Conservation (phyloP, 2,888 invertebrate genomes). For the Nowickia ferox region DNA sequence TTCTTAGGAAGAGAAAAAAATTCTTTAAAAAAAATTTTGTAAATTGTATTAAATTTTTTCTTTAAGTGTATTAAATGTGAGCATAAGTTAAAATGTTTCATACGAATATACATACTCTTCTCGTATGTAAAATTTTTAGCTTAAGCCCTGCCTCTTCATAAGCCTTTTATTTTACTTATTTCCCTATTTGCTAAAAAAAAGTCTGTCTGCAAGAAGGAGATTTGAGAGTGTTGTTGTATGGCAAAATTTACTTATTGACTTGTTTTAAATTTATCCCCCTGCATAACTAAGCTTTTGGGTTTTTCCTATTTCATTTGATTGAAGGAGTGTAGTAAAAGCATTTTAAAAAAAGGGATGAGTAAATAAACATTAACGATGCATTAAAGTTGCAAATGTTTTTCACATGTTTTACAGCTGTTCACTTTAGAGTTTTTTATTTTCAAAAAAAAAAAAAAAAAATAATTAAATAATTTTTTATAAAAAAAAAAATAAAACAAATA, state of each 20-base stretch:
- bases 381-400: conserved; percentile 38
- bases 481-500: conserved; percentile 14
- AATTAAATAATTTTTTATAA: no score
- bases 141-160: conserved; percentile 46
- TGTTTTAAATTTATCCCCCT: conserved; percentile 27
- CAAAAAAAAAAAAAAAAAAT: neutral
- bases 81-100: no score
- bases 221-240: conserved; percentile 24
- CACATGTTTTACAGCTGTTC: conserved; percentile 8
- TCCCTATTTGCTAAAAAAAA: conserved; percentile 19
- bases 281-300: conserved; percentile 33
- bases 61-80: no score
- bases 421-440: conserved; percentile 7
- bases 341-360: conserved; percentile 13
- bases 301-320: conserved; percentile 12
- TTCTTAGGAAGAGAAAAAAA: no score
- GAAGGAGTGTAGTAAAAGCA: neutral
- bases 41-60: no score
- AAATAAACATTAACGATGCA: conserved; percentile 61
- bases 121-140: conserved; percentile 41
- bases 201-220: conserved; percentile 15
- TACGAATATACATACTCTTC: no score
- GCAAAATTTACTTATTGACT: conserved; percentile 57
- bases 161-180: conserved; percentile 15
- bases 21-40: no score